Evolutionary conservation across 2,113 vertebrate genomes (phyloP), one percentile per base, ranked within the genome.

Genomic region (Sigmodon hispidus): DNA sequence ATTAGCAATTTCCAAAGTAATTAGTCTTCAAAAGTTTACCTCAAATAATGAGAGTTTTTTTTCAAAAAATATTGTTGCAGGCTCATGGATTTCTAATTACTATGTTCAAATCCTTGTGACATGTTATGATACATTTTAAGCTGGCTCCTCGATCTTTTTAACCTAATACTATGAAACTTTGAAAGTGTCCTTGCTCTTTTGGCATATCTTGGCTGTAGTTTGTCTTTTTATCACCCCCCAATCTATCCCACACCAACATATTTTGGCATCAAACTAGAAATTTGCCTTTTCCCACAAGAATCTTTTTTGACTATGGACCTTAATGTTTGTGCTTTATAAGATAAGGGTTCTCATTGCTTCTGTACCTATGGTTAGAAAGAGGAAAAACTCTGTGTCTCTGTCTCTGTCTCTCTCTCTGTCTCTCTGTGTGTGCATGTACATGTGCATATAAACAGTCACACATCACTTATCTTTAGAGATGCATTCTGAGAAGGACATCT

Each of bases 1-100:
- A 84, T 69, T 79, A 88, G 13, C 50, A 81, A 45, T 93, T 91
- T 95, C 93, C 36, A 59, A 79, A 73, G 43, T 13, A 89, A 91
- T 95, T 36, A 31, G 9, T 43, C 86, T 90, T 93, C 70, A 22
- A 45, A 86, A 91, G 57, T 34, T 52, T 85, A 11, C 55, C 45
- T 79, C 36, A 87, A 52, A 61, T 77, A n/a, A 87, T 52, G 65
- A 72, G 8, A 73, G 67, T 63, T 69, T 88, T 29, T 31, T 65
- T 40, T 69, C 70, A 40, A 87, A 90, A 85, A 87, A 75, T 86
- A 34, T 43, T 86, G 48, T 72, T 92, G 45, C 0, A 80, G 55
- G n/a, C 31, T 63, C 17, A 19, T 61, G 24, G 70, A 9, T 88
- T 80, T 90, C 72, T 88, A 89, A 61, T 76, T 87, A 36, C 88